Percentiles rank a stretch among this genome's conserved stretches.
Evolutionary conservation across 64 coral and sea anemone genomes (phyloP).

Genomic region (Dendrophyllia cribrosa): DNA sequence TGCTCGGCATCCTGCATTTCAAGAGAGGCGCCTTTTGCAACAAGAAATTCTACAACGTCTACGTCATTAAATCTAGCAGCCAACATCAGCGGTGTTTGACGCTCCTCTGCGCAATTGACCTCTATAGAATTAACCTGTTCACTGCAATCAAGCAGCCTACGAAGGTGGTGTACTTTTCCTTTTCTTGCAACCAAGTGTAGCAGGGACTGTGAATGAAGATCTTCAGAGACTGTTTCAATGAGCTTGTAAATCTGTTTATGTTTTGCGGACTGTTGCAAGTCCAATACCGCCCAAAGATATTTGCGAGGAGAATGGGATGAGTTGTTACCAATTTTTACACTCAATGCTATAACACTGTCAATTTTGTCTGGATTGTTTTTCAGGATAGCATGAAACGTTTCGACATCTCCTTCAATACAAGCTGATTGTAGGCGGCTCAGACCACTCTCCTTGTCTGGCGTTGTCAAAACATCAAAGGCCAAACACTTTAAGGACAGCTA

Average conservation of each 20-base stretch:
- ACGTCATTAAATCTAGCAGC: conserved; percentile 52
- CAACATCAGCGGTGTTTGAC: conserved; percentile 56
- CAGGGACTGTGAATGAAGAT: conserved; percentile 14
- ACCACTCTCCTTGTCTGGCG: background rate
- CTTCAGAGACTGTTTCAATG: background rate
- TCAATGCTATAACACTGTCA: conserved; percentile 72
- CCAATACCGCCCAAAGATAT: background rate
- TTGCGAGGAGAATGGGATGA: background rate
- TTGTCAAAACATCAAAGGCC: conserved; percentile 3
- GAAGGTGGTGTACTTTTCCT: conserved; percentile 39
- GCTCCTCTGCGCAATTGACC: background rate
- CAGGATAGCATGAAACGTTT: conserved; percentile 25
- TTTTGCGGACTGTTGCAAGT: background rate
- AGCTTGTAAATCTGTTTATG: conserved; percentile 27
- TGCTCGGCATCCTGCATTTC: background rate
- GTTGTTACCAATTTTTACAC: background rate
- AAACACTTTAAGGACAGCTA: conserved; percentile 13
- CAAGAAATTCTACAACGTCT: too few relatives aligned
- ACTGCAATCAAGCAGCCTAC: conserved; percentile 36
- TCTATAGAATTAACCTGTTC: conserved; percentile 7
- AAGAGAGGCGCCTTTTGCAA: background rate
- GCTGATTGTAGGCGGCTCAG: conserved; percentile 70
- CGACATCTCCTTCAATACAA: conserved; percentile 74
- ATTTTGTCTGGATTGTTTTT: conserved; percentile 51
- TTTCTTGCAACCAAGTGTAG: conserved; percentile 28